A percentile compares a stretch with the other conserved stretches of the same genome.
phyloP scores from a whole-genome alignment of 2,797 vertebrate species.

The Pseudotriccus pelzelni region DNA sequence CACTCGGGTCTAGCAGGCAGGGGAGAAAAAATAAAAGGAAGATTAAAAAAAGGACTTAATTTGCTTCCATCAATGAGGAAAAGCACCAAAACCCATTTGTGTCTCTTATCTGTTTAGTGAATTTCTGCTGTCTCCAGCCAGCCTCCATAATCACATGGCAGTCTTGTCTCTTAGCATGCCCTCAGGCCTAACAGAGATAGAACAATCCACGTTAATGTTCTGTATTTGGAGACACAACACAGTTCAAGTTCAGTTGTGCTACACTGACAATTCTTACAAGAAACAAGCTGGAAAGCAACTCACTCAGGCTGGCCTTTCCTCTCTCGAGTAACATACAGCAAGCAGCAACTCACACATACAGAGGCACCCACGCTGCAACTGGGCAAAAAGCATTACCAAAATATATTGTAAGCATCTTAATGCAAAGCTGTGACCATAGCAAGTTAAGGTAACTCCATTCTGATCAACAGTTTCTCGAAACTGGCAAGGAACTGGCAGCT shows the following conservation, averaged over 20 bases:
- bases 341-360: fast-evolving
- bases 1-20: not conserved
- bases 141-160: not conserved
- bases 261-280: not conserved
- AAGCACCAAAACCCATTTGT: not conserved
- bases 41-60: not conserved
- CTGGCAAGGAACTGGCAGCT: not conserved
- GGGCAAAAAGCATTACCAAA: not conserved
- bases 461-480: not conserved
- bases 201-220: not conserved
- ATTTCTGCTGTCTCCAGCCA: not conserved
- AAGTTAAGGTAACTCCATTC: not conserved
- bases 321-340: not conserved
- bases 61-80: not conserved
- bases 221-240: not conserved
- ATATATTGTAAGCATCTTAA: not conserved
- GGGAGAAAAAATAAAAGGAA: too few species aligned
- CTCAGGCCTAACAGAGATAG: not conserved
- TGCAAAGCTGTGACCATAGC: not conserved
- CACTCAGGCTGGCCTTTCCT: not conserved
- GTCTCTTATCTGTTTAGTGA: not conserved
- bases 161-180: not conserved
- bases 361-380: not conserved
- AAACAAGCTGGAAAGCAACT: not conserved
- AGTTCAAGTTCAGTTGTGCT: not conserved